Percentiles rank a stretch among this genome's conserved stretches.
These are phyloP conservation scores for Aphrocallistes beatrix DNA, from an alignment of 37 sponge, comb jelly and placozoan genomes.

Conservation along the genomic window DNA sequence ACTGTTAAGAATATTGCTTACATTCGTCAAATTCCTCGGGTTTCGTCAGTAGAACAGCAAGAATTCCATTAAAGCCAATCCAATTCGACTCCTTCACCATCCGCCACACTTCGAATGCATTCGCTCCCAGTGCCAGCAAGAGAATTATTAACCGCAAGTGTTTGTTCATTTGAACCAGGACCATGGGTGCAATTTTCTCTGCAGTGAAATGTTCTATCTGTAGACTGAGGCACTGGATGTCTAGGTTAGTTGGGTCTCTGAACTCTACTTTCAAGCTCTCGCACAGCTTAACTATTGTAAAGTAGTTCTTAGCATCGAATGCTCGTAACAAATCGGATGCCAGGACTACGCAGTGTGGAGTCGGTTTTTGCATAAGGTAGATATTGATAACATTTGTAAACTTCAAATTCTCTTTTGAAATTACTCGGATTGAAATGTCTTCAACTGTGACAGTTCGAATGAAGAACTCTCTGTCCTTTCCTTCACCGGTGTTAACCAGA, in stretches of 20 bases:
- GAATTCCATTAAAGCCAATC: background rate
- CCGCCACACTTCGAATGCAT: background rate
- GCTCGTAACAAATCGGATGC: background rate
- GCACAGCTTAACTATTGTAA: background rate
- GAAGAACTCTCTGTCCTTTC: background rate
- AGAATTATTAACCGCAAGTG: background rate
- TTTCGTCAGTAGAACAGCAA: background rate
- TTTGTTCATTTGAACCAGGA: background rate
- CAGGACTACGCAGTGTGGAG: background rate
- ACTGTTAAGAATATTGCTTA: too few relatives aligned
- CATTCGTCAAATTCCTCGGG: background rate
- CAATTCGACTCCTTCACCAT: background rate
- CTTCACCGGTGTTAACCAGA: background rate
- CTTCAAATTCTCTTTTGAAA: background rate
- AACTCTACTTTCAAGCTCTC: background rate
- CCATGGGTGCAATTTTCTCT: background rate
- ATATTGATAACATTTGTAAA: background rate
- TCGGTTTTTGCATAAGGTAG: background rate
- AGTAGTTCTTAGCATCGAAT: background rate
- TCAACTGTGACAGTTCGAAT: background rate
- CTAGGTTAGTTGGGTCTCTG: background rate
- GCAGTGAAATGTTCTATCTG: background rate
- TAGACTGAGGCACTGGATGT: background rate
- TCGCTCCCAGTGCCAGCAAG: background rate
- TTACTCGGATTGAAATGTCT: background rate